Evolutionary conservation across 2,888 invertebrate species (phyloP).

Genomic region (Rhingia campestris): DNA sequence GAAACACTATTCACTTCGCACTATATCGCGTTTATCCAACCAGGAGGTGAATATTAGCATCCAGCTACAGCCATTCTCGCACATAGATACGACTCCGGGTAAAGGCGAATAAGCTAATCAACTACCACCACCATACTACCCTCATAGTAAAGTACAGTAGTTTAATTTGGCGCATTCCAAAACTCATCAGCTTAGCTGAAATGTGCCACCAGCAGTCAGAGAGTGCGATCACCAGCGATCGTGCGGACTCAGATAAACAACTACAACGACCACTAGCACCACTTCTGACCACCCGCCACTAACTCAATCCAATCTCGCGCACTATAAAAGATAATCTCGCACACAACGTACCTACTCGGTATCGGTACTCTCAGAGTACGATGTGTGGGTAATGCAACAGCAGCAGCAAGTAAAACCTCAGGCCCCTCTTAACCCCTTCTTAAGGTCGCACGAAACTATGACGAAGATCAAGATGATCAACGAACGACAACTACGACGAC

Average conservation of each 20-base stretch:
- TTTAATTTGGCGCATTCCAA: slow-evolving; percentile 66
- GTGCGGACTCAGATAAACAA: slow-evolving; percentile 26
- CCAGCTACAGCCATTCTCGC: slow-evolving; percentile 28
- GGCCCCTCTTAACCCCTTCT: slow-evolving; percentile 56
- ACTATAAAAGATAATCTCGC: slow-evolving; percentile 50
- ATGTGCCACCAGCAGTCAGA: slow-evolving; percentile 55
- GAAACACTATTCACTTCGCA: neutral
- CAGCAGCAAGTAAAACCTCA: slow-evolving; percentile 41
- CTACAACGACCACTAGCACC: slow-evolving; percentile 20
- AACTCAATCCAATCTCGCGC: slow-evolving; percentile 34
- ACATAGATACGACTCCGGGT: neutral
- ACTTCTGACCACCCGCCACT: slow-evolving; percentile 45
- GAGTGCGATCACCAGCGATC: slow-evolving; percentile 26
- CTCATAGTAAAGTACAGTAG: slow-evolving; percentile 55
- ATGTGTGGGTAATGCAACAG: slow-evolving; percentile 40
- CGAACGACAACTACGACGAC: slow-evolving; percentile 43
- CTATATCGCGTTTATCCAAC: neutral
- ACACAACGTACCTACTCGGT: slow-evolving; percentile 11
- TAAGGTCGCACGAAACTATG: slow-evolving; percentile 71
- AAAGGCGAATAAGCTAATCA: slow-evolving; percentile 23
- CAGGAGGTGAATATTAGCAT: slow-evolving; percentile 22
- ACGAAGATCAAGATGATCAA: slow-evolving; percentile 72
- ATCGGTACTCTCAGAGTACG: slow-evolving; percentile 24
- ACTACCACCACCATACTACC: slow-evolving; percentile 19
- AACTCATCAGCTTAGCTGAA: slow-evolving; percentile 60